Conservation (phyloP, 2,888 invertebrate species). For the Pocota personata region DNA sequence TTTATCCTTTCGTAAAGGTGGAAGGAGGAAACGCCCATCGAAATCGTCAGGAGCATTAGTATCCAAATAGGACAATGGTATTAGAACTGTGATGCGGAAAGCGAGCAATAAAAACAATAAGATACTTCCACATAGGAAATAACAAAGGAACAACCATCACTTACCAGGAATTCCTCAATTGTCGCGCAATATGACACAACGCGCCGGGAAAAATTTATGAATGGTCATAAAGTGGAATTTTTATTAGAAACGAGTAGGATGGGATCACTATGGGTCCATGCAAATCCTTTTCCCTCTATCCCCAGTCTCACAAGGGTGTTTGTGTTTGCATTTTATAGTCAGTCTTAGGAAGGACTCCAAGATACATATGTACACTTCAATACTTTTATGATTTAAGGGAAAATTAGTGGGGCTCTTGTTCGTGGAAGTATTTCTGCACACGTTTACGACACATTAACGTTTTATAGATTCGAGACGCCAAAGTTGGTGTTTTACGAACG, state of each 20-base stretch:
- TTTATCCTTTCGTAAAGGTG: background rate
- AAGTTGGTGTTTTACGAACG: background rate
- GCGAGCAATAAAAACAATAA: slow-evolving; percentile 9
- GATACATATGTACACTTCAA: background rate
- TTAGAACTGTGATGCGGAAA: background rate
- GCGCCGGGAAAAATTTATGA: slow-evolving; percentile 27
- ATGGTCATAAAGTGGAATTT: slow-evolving; percentile 39
- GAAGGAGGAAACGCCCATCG: background rate
- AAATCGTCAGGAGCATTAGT: background rate
- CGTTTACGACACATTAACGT: slow-evolving; percentile 34
- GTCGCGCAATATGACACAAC: slow-evolving; percentile 25
- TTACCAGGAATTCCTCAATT: slow-evolving; percentile 30
- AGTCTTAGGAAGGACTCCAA: background rate
- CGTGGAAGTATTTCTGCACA: slow-evolving; percentile 22
- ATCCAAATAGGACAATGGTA: background rate
- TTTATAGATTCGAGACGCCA: slow-evolving; percentile 31
- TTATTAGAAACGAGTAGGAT: background rate
- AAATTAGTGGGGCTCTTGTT: slow-evolving; percentile 22
- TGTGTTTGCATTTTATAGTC: slow-evolving; percentile 32
- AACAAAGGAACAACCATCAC: slow-evolving; percentile 9
- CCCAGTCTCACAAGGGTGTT: background rate
- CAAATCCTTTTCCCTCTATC: slow-evolving; percentile 19
- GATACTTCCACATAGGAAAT: slow-evolving; percentile 4
- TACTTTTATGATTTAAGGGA: slow-evolving; percentile 19
- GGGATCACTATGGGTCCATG: slow-evolving; percentile 1